phyloP scores from a whole-genome alignment of 2,113 vertebrate genomes.

The Pachyramphus minor region DNA sequence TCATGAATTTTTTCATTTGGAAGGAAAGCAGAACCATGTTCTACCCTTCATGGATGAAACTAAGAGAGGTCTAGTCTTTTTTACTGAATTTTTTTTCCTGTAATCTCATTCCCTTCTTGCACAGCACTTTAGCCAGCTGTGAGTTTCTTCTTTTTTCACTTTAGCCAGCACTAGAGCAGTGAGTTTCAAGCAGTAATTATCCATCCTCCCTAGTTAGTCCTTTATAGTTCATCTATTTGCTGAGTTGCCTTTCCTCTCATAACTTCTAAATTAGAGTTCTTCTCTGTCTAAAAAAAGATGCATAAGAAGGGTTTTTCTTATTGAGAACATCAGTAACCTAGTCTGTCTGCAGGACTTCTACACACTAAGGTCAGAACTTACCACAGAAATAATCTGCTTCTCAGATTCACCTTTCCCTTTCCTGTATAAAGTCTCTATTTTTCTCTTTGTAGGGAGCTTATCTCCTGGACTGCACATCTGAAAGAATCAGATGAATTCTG shows the following conservation, averaged over 20 bases:
- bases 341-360: neutral
- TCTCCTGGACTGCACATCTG: neutral
- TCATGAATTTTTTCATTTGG: conserved; percentile 31
- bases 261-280: neutral
- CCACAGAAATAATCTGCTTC: neutral
- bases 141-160: no score
- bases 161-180: neutral
- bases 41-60: neutral
- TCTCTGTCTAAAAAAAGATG: neutral
- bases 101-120: neutral
- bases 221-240: neutral
- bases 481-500: neutral
- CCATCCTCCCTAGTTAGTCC: neutral
- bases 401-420: neutral
- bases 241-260: neutral
- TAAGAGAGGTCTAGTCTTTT: neutral
- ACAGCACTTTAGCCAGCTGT: neutral
- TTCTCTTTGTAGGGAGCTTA: neutral
- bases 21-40: neutral
- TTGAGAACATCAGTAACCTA: neutral
- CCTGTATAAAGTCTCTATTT: neutral
- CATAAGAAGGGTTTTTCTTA: neutral
- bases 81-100: neutral
- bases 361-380: neutral
- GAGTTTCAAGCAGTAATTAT: neutral